Evolutionary conservation across 2,113 vertebrate species (phyloP), one percentile per base, ranked within the genome.

Genomic region (Mesoclemmys tuberculata): DNA sequence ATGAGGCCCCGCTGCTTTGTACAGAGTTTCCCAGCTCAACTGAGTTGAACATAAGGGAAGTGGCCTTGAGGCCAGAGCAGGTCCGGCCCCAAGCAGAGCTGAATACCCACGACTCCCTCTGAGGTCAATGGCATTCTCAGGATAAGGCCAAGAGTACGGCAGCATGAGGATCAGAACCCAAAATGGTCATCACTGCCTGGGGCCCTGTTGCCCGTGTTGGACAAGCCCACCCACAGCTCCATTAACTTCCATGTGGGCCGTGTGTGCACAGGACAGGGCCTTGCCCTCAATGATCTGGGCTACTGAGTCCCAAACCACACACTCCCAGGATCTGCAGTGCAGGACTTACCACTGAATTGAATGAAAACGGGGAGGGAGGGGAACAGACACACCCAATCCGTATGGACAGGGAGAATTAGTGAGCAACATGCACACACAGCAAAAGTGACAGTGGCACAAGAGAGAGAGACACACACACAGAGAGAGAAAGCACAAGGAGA

Each of bases 401-500:
- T 46, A 27, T 44, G 24, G 41, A 27, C 6, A 77, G 74, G 22
- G 38, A 77, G 41, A 77, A 41, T 27, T 4, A 27, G 9, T 12
- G 26, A 48, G 54, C 38, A 18, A 48, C 48, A 55, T 18, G 29
- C 46, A 38, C 13, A 29, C 24, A 64, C 26, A 56, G 26, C 38
- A 52, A 24, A 41, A 74, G 87, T 13, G 29, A 52, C 16, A 82
- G 52, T 52, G 44, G 44, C 12, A 4, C 41, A 27, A 44, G 12
- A 64, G 2, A 88, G 21, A 49, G 3, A n/a, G 1, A 49, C 1
- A 75, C 10, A 58, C 10, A 4, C 1, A 2, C 14, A 26, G 2
- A 7, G 5, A 22, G 31, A 44, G 10, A 54, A 22, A 68, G 51
- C 10, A 24, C 80, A 56, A 44, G 6, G 75, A 52, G 22, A 26